Percentiles rank a stretch among this genome's conserved stretches.
Conservation (phyloP, 2,113 vertebrate genomes). For the Cromileptes altivelis region DNA sequence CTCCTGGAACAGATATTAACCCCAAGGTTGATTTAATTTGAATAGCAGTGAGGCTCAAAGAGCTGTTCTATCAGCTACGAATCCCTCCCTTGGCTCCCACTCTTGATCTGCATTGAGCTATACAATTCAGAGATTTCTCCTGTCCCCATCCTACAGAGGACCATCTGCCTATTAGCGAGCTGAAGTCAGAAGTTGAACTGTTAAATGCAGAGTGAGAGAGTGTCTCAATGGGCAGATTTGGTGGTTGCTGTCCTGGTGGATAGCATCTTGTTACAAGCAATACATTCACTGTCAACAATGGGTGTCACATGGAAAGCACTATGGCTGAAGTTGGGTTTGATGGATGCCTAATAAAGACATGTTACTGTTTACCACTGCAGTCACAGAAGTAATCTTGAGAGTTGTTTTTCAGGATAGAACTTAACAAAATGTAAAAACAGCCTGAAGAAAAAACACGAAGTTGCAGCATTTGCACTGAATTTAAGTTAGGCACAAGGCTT, state of each 20-base stretch:
- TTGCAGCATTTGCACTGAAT: not conserved
- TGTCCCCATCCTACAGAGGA: constrained; percentile 44
- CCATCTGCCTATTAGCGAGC: constrained; percentile 64
- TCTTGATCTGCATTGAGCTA: constrained; percentile 46
- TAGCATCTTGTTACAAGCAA: constrained; percentile 45
- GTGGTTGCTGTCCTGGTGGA: constrained; percentile 13
- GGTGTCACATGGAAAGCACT: not conserved
- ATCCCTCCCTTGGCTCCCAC: constrained; percentile 59
- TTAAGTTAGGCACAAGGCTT: not conserved
- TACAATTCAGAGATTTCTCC: constrained; percentile 9
- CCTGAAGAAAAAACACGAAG: not conserved
- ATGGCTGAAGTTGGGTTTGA: constrained; percentile 22
- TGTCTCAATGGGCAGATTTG: constrained; percentile 19
- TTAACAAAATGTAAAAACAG: not conserved
- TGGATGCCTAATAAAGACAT: not conserved
- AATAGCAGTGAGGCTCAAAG: constrained; percentile 56
- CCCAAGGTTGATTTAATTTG: constrained; percentile 70
- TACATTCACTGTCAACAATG: constrained; percentile 41
- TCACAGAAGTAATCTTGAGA: not conserved
- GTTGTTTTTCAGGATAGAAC: not conserved
- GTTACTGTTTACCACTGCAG: not conserved
- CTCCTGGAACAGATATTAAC: constrained; percentile 43
- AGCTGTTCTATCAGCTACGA: constrained; percentile 61
- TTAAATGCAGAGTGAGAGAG: constrained; percentile 41
- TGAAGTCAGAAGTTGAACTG: constrained; percentile 52